phyloP scores from a whole-genome alignment of 2,888 invertebrate genomes.

The Watsonalla binaria region DNA sequence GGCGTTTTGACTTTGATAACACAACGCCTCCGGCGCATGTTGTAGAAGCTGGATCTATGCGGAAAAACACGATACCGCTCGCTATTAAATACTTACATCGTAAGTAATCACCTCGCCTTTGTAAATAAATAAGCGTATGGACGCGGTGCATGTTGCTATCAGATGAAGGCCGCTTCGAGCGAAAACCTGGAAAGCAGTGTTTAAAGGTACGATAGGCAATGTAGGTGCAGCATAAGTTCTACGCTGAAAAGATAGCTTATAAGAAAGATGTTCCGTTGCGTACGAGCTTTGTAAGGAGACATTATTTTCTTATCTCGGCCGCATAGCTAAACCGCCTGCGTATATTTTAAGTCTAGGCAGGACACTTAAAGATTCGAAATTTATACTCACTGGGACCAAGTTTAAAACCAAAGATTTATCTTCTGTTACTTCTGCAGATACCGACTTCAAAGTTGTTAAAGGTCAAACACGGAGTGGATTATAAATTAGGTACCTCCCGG shows the following conservation, averaged over 20 bases:
- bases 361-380: conserved; percentile 54
- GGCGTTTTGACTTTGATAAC: conserved; percentile 47
- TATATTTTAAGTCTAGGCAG: conserved; percentile 58
- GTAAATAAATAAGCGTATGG: conserved; percentile 74
- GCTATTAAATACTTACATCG: conserved; percentile 69
- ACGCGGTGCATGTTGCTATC: conserved; percentile 60
- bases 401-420: conserved; percentile 65
- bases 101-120: conserved; percentile 70
- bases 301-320: conserved; percentile 61
- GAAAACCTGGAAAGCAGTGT: conserved; percentile 63
- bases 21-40: conserved; percentile 61
- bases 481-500: conserved; percentile 39
- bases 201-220: conserved; percentile 66
- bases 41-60: conserved; percentile 46
- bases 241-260: conserved; percentile 68
- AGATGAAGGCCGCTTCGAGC: conserved; percentile 63
- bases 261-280: conserved; percentile 66
- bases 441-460: conserved; percentile 42
- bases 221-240: conserved; percentile 64
- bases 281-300: conserved; percentile 54
- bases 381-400: conserved; percentile 57
- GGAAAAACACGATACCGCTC: conserved; percentile 64
- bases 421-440: conserved; percentile 44
- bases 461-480: conserved; percentile 45
- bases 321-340: conserved; percentile 44